phyloP scores from a whole-genome alignment of 2,113 vertebrate species.

The Calidris pugnax region DNA sequence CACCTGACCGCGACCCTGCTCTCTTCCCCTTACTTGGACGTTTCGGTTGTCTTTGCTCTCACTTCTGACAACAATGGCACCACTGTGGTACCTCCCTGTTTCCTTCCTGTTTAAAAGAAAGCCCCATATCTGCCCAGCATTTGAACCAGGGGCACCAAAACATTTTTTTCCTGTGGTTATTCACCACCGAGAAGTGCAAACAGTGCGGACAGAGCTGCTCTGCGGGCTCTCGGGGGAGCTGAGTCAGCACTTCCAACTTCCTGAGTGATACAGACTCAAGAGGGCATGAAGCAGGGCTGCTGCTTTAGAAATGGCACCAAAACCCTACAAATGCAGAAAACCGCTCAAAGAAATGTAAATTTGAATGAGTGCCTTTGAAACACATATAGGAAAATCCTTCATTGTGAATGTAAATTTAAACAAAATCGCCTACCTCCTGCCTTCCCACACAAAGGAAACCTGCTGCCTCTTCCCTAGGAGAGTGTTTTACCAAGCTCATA shows the following conservation, averaged over 20 bases:
- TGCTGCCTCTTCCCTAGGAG: slow-evolving; percentile 43
- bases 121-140: not conserved
- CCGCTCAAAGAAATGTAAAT: slow-evolving; percentile 23
- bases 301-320: not conserved
- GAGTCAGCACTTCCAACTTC: slow-evolving; percentile 53
- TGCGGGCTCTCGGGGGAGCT: not conserved
- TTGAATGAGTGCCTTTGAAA: not conserved
- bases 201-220: not conserved
- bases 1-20: not conserved
- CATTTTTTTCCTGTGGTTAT: slow-evolving; percentile 16
- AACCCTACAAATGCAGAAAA: not conserved
- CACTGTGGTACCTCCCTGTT: not conserved
- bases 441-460: slow-evolving; percentile 42
- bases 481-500: slow-evolving; percentile 45
- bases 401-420: slow-evolving; percentile 33
- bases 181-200: not conserved
- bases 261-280: not conserved
- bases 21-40: fast-evolving
- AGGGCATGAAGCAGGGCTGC: not conserved
- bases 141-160: not conserved
- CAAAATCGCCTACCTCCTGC: slow-evolving; percentile 15
- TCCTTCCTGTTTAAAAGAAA: slow-evolving; percentile 32
- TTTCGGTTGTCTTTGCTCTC: not conserved
- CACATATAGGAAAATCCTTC: slow-evolving; percentile 12
- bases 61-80: not conserved